Evolutionary conservation across 2,797 vertebrate genomes (phyloP).

Genomic region (Gobionotothen gibberifrons): DNA sequence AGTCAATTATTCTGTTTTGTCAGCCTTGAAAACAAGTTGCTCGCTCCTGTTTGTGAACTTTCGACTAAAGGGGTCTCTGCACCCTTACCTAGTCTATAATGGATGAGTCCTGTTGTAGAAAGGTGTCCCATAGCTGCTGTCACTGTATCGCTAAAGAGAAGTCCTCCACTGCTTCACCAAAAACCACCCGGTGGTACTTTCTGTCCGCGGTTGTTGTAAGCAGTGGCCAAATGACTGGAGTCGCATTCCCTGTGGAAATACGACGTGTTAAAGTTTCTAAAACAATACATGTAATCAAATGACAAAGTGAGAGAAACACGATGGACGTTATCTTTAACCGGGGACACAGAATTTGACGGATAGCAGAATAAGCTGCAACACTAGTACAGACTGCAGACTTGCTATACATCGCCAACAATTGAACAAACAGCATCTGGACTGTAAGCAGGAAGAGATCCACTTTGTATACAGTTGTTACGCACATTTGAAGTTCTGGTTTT

Average conservation of each 20-base stretch:
- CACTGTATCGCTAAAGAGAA: constrained; percentile 88
- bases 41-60: neutral
- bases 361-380: constrained; percentile 19
- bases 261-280: neutral
- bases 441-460: constrained; percentile 77
- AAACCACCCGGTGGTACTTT: constrained; percentile 93
- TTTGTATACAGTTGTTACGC: constrained; percentile 82
- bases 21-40: neutral
- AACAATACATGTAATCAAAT: no score
- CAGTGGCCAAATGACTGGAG: constrained; percentile 81
- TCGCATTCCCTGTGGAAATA: constrained; percentile 72
- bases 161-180: constrained; percentile 91
- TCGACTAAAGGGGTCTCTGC: fast-evolving
- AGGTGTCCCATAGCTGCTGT: constrained; percentile 87
- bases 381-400: neutral
- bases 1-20: neutral
- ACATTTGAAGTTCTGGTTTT: constrained; percentile 61
- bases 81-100: constrained; percentile 91
- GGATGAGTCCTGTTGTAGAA: constrained; percentile 94
- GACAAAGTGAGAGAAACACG: fast-evolving
- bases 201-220: constrained; percentile 93
- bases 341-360: neutral
- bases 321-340: neutral
- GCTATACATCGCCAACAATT: neutral
- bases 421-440: constrained; percentile 69